Conservation (phyloP, 2,113 vertebrate species). For the Lutjanus erythropterus region DNA sequence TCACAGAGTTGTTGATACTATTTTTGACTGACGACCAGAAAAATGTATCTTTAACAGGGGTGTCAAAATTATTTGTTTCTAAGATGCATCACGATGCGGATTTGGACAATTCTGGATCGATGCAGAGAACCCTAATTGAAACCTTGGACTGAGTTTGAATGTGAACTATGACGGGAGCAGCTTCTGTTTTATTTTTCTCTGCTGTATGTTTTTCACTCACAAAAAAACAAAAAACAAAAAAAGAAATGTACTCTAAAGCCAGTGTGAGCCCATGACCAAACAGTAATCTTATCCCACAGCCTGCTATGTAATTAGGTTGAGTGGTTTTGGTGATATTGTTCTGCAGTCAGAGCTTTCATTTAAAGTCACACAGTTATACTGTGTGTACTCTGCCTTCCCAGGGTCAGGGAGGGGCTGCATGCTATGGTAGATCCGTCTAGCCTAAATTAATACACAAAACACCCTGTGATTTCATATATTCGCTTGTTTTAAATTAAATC, state of each 20-base stretch:
- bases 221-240: not conserved
- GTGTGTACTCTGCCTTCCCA: slow-evolving; percentile 14
- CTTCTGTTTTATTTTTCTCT: slow-evolving; percentile 13
- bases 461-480: slow-evolving; percentile 22
- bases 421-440: slow-evolving; percentile 14
- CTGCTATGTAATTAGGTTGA: slow-evolving; percentile 59
- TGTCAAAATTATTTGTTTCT: too few species aligned
- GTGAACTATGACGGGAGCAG: not conserved
- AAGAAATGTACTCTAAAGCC: not conserved
- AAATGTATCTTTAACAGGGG: too few species aligned
- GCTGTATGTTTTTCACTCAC: not conserved
- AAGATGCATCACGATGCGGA: too few species aligned
- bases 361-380: slow-evolving; percentile 20
- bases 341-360: slow-evolving; percentile 40
- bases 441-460: slow-evolving; percentile 4
- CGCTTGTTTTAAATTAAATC: not conserved
- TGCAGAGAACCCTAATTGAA: too few species aligned
- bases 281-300: slow-evolving; percentile 41
- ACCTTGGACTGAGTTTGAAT: not conserved
- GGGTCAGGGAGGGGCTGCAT: slow-evolving; percentile 44
- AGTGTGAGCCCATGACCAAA: slow-evolving; percentile 37
- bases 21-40: too few species aligned
- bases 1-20: too few species aligned
- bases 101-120: too few species aligned
- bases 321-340: slow-evolving; percentile 64